Evolutionary conservation across 2,113 vertebrate species (phyloP).

Genomic region (Elephantulus edwardii): DNA sequence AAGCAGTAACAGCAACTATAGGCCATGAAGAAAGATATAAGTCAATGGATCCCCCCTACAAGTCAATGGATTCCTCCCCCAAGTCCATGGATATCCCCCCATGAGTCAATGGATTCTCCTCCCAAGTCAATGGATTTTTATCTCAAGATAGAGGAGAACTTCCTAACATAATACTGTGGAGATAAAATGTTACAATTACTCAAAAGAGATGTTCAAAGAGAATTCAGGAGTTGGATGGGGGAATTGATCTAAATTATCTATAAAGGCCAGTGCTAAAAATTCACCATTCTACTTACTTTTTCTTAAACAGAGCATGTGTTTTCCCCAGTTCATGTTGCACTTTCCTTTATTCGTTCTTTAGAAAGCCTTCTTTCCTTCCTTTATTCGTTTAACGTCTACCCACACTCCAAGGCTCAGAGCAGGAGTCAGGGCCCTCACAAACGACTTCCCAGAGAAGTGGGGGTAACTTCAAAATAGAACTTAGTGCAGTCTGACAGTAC

Average conservation of each 20-base stretch:
- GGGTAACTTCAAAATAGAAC: background rate
- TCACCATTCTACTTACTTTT: background rate
- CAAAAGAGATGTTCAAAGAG: background rate
- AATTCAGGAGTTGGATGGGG: background rate
- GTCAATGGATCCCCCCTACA: no score
- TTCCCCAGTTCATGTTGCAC: background rate
- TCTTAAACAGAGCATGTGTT: background rate
- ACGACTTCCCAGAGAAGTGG: background rate
- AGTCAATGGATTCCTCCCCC: background rate
- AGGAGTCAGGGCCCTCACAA: background rate
- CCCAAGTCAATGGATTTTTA: background rate
- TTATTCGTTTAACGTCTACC: background rate
- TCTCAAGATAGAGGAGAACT: background rate
- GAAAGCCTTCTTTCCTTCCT: background rate
- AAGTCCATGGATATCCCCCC: no score
- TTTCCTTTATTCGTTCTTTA: background rate
- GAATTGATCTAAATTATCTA: background rate
- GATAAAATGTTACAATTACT: constrained; percentile 14
- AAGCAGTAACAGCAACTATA: background rate
- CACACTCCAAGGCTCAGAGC: background rate
- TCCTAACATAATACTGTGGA: background rate
- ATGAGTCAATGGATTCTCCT: background rate
- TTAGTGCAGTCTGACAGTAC: background rate
- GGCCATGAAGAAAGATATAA: background rate
- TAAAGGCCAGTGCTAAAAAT: background rate